A percentile compares a stretch with the other conserved stretches of the same genome.
These are phyloP conservation scores for Cyclophora punctaria DNA, from an alignment of 2,888 invertebrate species.

Conservation along the genomic window DNA sequence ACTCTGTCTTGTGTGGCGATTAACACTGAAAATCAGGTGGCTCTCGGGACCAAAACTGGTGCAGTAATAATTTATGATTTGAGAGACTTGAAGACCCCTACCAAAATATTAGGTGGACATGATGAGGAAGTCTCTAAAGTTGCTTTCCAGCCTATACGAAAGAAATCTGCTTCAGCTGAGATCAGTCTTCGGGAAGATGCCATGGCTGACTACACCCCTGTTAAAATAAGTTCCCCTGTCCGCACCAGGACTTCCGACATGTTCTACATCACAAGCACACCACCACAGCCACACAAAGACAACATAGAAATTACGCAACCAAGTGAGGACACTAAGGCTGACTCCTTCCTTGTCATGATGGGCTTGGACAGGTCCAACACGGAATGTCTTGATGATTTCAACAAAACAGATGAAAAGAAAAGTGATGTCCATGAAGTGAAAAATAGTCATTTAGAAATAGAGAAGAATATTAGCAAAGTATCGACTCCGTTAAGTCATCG, in stretches of 20 bases:
- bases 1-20: slow-evolving; percentile 57
- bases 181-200: slow-evolving; percentile 59
- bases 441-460: slow-evolving; percentile 40
- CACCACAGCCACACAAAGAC: slow-evolving; percentile 32
- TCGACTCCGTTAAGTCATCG: slow-evolving; percentile 56
- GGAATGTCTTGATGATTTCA: slow-evolving; percentile 43
- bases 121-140: slow-evolving; percentile 64
- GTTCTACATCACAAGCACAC: slow-evolving; percentile 55
- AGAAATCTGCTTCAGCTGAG: slow-evolving; percentile 46
- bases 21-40: slow-evolving; percentile 65
- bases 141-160: slow-evolving; percentile 58
- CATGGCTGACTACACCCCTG: slow-evolving; percentile 34
- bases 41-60: slow-evolving; percentile 74
- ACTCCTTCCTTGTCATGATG: slow-evolving; percentile 63
- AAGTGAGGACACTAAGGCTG: slow-evolving; percentile 42
- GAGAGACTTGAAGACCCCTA: slow-evolving; percentile 63
- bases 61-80: slow-evolving; percentile 70
- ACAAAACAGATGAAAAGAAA: slow-evolving; percentile 45
- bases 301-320: slow-evolving; percentile 28
- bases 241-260: slow-evolving; percentile 51
- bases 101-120: slow-evolving; percentile 65
- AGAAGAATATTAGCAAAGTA: slow-evolving; percentile 54
- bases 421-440: slow-evolving; percentile 43
- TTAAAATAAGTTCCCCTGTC: slow-evolving; percentile 38
- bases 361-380: slow-evolving; percentile 54